A percentile compares a stretch with the other conserved stretches of the same genome.
phyloP scores from a whole-genome alignment of 2,797 vertebrate genomes.

The Dendrocincla tyrannina region DNA sequence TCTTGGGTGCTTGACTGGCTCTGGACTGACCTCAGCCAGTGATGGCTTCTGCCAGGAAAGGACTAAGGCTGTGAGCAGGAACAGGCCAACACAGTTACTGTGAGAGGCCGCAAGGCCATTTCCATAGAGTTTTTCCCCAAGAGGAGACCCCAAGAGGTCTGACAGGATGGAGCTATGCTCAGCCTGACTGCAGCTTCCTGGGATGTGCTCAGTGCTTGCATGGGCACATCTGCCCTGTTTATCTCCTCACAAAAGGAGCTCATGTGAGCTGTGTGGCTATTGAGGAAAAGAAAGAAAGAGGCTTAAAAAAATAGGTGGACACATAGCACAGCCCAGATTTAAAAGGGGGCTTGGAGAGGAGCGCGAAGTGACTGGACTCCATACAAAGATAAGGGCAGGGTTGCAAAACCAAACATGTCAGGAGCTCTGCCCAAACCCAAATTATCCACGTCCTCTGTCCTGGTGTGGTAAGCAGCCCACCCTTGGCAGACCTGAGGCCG shows the following conservation, averaged over 20 bases:
- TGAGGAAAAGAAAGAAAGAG: neutral
- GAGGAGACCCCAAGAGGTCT: neutral
- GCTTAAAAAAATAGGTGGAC: neutral
- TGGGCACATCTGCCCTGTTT: rapidly evolving
- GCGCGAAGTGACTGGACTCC: neutral
- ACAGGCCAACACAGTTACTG: rapidly evolving
- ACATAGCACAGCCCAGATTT: neutral
- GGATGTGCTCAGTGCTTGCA: rapidly evolving
- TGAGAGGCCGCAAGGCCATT: neutral
- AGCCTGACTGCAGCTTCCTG: neutral
- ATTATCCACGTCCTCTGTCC: rapidly evolving
- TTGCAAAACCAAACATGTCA: slow-evolving; percentile 23
- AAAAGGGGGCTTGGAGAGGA: neutral
- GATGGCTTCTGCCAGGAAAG: neutral
- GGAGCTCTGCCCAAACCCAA: neutral
- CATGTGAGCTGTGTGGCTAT: rapidly evolving
- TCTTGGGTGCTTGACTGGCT: rapidly evolving
- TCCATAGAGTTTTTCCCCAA: neutral
- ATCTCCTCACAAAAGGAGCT: neutral
- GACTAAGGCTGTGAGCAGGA: neutral
- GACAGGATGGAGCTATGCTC: neutral
- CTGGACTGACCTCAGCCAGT: neutral
- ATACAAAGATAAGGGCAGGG: slow-evolving; percentile 1
- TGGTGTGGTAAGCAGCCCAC: neutral
- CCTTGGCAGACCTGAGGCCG: neutral